Percentiles rank a stretch among this genome's conserved stretches.
Evolutionary conservation across 2,888 invertebrate genomes (phyloP).

Genomic region (Uropetala carovei): DNA sequence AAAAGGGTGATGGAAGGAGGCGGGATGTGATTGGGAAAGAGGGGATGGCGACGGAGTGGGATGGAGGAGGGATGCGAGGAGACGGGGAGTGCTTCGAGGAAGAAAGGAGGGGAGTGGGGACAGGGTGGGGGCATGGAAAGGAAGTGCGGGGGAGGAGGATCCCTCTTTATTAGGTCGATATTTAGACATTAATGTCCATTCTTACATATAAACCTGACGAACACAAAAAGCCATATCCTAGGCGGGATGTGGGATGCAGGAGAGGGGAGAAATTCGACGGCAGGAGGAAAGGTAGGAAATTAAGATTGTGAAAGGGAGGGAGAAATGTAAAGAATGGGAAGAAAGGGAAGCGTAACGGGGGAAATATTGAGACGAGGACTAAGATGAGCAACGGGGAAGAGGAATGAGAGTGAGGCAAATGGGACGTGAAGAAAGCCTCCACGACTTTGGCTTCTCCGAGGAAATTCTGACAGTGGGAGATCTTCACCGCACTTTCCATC

Average conservation of each 20-base stretch:
- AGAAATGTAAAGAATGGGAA: background rate
- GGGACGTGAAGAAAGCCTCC: background rate
- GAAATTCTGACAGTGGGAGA: background rate
- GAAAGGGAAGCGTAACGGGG: background rate
- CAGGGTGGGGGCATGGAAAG: background rate
- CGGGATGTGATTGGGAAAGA: background rate
- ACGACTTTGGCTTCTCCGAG: conserved; percentile 2
- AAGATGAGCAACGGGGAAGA: background rate
- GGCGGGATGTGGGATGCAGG: no score
- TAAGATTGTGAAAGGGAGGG: background rate
- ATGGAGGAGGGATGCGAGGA: background rate
- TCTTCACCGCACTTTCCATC: background rate
- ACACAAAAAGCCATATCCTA: no score
- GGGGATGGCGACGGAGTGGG: background rate
- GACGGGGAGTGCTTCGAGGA: no score
- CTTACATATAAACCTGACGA: no score
- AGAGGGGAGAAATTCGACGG: background rate
- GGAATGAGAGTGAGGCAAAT: background rate
- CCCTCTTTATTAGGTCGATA: no score
- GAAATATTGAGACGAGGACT: background rate
- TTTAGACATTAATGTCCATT: no score
- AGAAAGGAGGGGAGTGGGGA: background rate
- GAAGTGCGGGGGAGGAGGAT: background rate
- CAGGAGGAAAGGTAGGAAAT: background rate
- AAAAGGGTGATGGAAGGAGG: background rate